Evolutionary conservation across 2,888 invertebrate genomes (phyloP).

Genomic region (Agrochola lota): DNA sequence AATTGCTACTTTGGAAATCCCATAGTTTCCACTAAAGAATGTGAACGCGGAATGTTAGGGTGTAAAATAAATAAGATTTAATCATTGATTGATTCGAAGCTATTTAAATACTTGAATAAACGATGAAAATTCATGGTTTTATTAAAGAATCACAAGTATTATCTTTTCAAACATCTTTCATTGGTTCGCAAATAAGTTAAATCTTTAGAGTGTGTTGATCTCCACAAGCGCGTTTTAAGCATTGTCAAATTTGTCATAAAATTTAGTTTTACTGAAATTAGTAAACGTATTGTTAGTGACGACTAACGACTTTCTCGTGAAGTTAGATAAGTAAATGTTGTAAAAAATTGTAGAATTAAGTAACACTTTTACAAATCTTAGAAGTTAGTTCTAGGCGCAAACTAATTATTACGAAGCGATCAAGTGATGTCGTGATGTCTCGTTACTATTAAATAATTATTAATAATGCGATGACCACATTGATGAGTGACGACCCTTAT

Average conservation of each 20-base stretch:
- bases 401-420: slow-evolving; percentile 36
- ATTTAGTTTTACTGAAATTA: slow-evolving; percentile 10
- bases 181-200: neutral
- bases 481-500: slow-evolving; percentile 37
- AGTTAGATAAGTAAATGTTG: neutral
- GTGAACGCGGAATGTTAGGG: neutral
- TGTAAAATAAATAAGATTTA: neutral
- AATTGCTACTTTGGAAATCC: slow-evolving; percentile 12
- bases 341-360: slow-evolving; percentile 8
- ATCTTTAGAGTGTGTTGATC: neutral
- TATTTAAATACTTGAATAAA: neutral
- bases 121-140: neutral
- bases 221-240: neutral
- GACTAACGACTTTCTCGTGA: neutral
- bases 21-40: neutral
- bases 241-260: neutral
- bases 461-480: slow-evolving; percentile 16
- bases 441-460: slow-evolving; percentile 11
- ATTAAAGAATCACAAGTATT: slow-evolving; percentile 1
- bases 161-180: neutral
- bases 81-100: neutral
- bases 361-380: slow-evolving; percentile 1
- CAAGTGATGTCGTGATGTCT: slow-evolving; percentile 31
- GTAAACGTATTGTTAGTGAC: neutral
- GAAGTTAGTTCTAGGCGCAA: slow-evolving; percentile 10